These are phyloP conservation scores for Porphyrio hochstetteri DNA, from an alignment of 2,113 vertebrate species.

Conservation along the genomic window DNA sequence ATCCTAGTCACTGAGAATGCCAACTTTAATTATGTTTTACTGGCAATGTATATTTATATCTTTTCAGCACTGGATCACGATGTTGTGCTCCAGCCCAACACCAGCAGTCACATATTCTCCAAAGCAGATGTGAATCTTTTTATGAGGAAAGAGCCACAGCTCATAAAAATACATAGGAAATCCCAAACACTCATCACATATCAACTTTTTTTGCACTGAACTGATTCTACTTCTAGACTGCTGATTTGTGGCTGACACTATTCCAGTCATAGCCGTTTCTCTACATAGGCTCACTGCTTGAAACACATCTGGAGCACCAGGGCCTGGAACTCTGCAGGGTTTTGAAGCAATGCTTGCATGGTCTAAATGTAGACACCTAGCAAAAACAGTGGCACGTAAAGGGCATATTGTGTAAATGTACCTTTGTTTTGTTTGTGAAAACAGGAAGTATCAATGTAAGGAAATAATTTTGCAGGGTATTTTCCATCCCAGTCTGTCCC, in stretches of 20 bases:
- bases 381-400: neutral
- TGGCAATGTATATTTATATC: slow-evolving; percentile 1
- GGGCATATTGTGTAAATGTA: neutral
- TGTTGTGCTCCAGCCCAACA: neutral
- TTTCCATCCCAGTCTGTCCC: neutral
- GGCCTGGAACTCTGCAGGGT: neutral
- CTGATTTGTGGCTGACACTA: neutral
- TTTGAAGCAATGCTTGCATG: neutral
- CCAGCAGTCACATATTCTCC: neutral
- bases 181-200: slow-evolving; percentile 5
- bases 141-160: neutral
- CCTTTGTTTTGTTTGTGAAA: neutral
- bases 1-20: neutral
- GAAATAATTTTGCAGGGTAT: neutral
- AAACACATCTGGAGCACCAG: neutral
- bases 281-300: neutral
- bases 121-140: slow-evolving; percentile 47
- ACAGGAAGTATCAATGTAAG: neutral
- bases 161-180: slow-evolving; percentile 48
- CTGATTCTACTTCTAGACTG: neutral
- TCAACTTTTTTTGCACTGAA: neutral
- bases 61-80: neutral
- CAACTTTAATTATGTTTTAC: slow-evolving; percentile 51
- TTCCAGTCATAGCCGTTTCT: neutral
- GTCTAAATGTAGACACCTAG: neutral